These are phyloP conservation scores for Cyclopterus lumpus DNA, from an alignment of 2,797 vertebrate genomes.

Conservation along the genomic window DNA sequence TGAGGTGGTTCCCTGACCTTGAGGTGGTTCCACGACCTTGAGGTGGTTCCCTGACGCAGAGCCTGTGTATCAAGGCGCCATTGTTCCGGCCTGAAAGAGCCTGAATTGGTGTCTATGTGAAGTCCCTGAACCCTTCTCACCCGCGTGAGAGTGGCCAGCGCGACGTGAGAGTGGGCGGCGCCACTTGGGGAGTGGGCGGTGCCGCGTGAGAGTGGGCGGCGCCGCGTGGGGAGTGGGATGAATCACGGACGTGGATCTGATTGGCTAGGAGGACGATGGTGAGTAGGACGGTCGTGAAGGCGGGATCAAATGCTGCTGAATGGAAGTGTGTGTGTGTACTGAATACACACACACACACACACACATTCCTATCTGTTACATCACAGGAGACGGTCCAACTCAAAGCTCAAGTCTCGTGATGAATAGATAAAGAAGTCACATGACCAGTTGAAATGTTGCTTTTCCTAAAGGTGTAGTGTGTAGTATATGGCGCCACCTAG, in stretches of 20 bases:
- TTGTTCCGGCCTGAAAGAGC: not conserved
- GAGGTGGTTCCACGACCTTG: too few species aligned
- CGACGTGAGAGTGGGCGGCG: too few species aligned
- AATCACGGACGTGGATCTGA: slow-evolving; percentile 46
- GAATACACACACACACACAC: not conserved
- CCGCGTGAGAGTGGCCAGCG: too few species aligned
- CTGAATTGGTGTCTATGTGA: slow-evolving; percentile 4
- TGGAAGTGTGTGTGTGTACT: slow-evolving; percentile 42
- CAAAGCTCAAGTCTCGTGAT: not conserved
- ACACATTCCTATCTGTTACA: too few species aligned
- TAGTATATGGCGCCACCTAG: too few species aligned
- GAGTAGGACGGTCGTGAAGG: slow-evolving; percentile 50
- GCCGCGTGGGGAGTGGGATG: slow-evolving; percentile 59
- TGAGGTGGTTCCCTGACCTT: too few species aligned
- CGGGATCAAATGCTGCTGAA: slow-evolving; percentile 29
- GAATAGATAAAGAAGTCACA: not conserved
- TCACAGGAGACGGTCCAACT: not conserved
- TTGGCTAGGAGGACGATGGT: slow-evolving; percentile 12
- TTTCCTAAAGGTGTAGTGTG: not conserved
- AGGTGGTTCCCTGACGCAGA: not conserved
- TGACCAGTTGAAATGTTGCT: not conserved
- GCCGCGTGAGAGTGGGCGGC: slow-evolving; percentile 59
- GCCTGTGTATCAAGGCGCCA: not conserved
- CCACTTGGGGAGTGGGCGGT: too few species aligned
- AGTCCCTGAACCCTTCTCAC: not conserved